Percentiles rank a stretch among this genome's conserved stretches.
Evolutionary conservation across 2,113 vertebrate genomes (phyloP).

Genomic region (Callorhinus ursinus): DNA sequence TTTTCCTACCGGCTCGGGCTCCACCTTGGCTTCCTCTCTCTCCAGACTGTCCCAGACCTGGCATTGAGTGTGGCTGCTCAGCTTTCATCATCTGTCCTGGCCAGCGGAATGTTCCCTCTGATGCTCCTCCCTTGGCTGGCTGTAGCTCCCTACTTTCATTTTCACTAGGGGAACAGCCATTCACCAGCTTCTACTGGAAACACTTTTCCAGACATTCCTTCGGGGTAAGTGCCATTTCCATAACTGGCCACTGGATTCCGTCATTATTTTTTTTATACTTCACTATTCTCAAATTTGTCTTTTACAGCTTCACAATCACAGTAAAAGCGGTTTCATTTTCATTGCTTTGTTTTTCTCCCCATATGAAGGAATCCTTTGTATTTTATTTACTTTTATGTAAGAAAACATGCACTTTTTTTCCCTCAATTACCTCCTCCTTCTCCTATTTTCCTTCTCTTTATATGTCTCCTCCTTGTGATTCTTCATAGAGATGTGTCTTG

Average conservation of each 20-base stretch:
- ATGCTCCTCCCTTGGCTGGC: constrained; percentile 48
- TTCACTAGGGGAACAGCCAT: constrained; percentile 71
- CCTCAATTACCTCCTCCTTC: not conserved
- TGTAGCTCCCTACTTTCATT: constrained; percentile 73
- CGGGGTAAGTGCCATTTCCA: constrained; percentile 43
- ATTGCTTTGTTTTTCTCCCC: constrained; percentile 3
- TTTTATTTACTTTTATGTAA: not conserved
- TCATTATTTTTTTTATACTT: constrained; percentile 1
- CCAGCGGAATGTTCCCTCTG: constrained; percentile 51
- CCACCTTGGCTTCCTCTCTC: constrained; percentile 52
- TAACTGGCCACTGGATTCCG: not conserved
- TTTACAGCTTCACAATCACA: constrained; percentile 16
- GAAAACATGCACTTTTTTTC: not conserved
- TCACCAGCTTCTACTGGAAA: constrained; percentile 64
- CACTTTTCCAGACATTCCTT: constrained; percentile 70
- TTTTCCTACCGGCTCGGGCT: constrained; percentile 41
- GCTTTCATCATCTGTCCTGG: constrained; percentile 66
- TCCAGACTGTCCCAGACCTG: constrained; percentile 70
- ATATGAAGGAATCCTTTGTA: not conserved
- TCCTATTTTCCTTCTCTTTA: not conserved
- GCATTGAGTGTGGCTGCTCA: constrained; percentile 8
- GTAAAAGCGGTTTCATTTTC: not conserved
- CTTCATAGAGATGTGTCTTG: not conserved
- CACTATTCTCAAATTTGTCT: not conserved
- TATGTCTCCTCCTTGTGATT: not conserved